Evolutionary conservation across 2,888 invertebrate species (phyloP).

Genomic region (Drosophila phalerata): DNA sequence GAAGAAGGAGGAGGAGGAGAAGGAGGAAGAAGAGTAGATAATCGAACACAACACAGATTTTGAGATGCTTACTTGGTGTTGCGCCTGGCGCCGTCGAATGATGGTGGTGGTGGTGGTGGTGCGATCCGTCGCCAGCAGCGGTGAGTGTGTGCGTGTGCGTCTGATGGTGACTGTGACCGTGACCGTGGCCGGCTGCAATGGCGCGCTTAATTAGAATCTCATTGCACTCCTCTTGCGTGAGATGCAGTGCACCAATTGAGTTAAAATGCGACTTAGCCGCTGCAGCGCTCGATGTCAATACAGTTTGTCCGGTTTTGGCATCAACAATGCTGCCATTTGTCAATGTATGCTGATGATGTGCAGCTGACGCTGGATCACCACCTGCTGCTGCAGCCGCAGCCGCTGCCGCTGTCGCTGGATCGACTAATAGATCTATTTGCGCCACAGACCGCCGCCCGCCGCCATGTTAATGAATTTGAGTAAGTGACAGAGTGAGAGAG

Average conservation of each 20-base stretch:
- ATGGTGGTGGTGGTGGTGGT: slow-evolving; percentile 51
- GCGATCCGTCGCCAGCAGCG: slow-evolving; percentile 83
- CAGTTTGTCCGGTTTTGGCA: slow-evolving; percentile 85
- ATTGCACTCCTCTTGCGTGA: slow-evolving; percentile 92
- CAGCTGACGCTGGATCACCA: slow-evolving; percentile 52
- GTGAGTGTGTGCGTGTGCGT: slow-evolving; percentile 85
- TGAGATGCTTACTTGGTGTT: slow-evolving; percentile 84
- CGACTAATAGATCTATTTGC: slow-evolving; percentile 84
- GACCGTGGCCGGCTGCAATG: slow-evolving; percentile 88
- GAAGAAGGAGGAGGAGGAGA: slow-evolving; percentile 18
- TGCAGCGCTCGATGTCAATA: slow-evolving; percentile 83
- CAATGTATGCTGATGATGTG: slow-evolving; percentile 78
- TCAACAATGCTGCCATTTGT: slow-evolving; percentile 85
- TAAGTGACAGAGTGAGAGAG: slow-evolving; percentile 15
- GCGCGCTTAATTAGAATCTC: slow-evolving; percentile 92
- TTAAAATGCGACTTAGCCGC: slow-evolving; percentile 88
- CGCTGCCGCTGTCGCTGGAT: slow-evolving; percentile 82
- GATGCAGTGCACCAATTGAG: slow-evolving; percentile 90
- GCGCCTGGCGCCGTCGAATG: slow-evolving; percentile 75
- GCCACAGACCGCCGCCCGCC: slow-evolving; percentile 77
- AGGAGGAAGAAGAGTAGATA: no score
- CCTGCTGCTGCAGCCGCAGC: slow-evolving; percentile 66
- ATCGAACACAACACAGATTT: slow-evolving; percentile 76
- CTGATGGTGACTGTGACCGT: slow-evolving; percentile 84
- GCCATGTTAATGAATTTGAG: slow-evolving; percentile 44